A percentile compares a stretch with the other conserved stretches of the same genome.
Evolutionary conservation across 2,797 vertebrate species (phyloP).

Genomic region (Halcyon badia): DNA sequence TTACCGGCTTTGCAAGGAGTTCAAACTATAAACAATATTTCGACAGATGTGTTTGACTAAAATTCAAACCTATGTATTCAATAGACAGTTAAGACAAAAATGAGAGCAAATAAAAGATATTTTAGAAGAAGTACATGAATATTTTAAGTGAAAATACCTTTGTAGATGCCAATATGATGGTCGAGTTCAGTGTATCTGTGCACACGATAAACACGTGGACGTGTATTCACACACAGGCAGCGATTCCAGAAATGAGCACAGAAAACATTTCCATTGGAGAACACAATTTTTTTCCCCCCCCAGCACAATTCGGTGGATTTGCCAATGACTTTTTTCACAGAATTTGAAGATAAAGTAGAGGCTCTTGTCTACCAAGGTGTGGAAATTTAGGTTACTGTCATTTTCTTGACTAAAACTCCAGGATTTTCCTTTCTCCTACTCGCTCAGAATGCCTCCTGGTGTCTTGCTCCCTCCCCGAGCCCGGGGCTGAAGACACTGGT

Average conservation of each 20-base stretch:
- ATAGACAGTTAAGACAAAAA: not conserved
- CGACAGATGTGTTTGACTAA: not conserved
- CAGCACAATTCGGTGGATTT: not conserved
- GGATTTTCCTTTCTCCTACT: not conserved
- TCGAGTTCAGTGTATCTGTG: not conserved
- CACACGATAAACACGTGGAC: not conserved
- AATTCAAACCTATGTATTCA: not conserved
- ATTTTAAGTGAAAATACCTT: not conserved
- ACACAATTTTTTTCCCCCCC: not conserved
- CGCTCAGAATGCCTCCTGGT: rapidly evolving
- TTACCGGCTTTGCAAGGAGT: not conserved
- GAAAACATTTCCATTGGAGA: not conserved
- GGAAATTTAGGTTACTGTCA: not conserved
- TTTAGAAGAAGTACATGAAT: not conserved
- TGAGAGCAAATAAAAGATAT: not conserved
- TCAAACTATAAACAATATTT: not conserved
- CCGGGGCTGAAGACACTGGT: not conserved
- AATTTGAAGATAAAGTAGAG: not conserved
- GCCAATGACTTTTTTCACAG: not conserved
- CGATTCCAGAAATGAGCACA: not conserved
- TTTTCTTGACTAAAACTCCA: not conserved
- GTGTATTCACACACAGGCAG: not conserved
- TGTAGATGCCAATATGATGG: not conserved
- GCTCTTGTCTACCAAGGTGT: not conserved
- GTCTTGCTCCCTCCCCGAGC: not conserved